These are phyloP conservation scores for Sminthopsis crassicaudata DNA, from an alignment of 2,113 vertebrate genomes.

Conservation along the genomic window DNA sequence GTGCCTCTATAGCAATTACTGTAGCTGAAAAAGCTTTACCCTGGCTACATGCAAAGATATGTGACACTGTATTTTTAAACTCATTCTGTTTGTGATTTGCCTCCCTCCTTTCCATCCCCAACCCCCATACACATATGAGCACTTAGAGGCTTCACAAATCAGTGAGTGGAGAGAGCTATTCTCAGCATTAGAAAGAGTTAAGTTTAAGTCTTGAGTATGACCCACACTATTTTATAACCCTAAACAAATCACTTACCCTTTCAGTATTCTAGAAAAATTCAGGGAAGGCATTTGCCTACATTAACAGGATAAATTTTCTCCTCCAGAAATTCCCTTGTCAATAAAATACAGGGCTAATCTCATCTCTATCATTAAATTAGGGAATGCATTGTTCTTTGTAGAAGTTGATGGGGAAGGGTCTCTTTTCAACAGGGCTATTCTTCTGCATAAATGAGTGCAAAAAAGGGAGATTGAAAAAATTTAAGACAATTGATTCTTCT, in stretches of 20 bases:
- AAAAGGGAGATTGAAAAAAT: conserved; percentile 17
- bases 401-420: background rate
- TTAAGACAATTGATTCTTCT: background rate
- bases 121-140: conserved; percentile 3
- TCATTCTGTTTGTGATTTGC: background rate
- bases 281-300: background rate
- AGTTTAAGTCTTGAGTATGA: background rate
- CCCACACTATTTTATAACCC: background rate
- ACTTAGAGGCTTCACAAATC: background rate
- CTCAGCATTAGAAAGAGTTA: background rate
- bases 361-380: background rate
- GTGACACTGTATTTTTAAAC: conserved; percentile 11
- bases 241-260: background rate
- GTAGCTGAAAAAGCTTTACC: conserved; percentile 57
- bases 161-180: background rate
- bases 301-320: background rate
- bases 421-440: conserved; percentile 39
- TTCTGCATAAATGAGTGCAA: background rate
- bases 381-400: conserved; percentile 7
- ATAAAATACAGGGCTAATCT: background rate
- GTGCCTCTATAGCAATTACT: conserved; percentile 75
- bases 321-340: background rate
- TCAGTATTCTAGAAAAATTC: background rate
- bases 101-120: background rate
- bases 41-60: conserved; percentile 63